Evolutionary conservation across 2,797 vertebrate species (phyloP).

Genomic region (Aplochiton taeniatus): DNA sequence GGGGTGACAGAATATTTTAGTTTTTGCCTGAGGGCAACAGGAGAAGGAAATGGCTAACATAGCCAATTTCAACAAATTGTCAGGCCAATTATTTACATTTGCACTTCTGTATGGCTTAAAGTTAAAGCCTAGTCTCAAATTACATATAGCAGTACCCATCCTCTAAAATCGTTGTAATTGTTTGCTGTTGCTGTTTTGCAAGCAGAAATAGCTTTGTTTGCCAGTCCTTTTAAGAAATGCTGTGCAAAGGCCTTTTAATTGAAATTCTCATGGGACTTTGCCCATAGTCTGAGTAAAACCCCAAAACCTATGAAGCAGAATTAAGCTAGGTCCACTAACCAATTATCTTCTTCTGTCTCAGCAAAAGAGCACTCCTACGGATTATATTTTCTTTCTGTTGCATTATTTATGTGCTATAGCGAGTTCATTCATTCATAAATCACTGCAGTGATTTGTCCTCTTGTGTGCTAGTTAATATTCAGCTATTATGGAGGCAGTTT

Average conservation of each 20-base stretch:
- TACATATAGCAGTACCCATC: neutral
- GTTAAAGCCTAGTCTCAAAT: no score
- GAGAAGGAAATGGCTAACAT: no score
- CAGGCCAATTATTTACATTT: no score
- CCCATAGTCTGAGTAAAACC: constrained; percentile 65
- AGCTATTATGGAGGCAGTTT: constrained; percentile 50
- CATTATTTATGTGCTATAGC: constrained; percentile 66
- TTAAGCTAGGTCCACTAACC: constrained; percentile 69
- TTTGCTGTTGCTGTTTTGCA: constrained; percentile 47
- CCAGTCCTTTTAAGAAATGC: constrained; percentile 52
- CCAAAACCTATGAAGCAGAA: constrained; percentile 57
- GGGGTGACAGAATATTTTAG: no score
- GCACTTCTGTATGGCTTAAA: no score
- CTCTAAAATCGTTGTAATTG: constrained; percentile 38
- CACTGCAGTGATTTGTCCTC: constrained; percentile 49
- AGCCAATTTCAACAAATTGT: no score
- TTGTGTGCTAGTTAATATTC: constrained; percentile 49
- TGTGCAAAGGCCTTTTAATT: constrained; percentile 74
- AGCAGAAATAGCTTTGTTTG: constrained; percentile 58
- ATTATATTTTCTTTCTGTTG: constrained; percentile 65
- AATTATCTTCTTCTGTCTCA: constrained; percentile 69
- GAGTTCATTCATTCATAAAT: no score
- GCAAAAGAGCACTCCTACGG: constrained; percentile 45
- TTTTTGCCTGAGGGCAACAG: no score
- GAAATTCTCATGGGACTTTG: constrained; percentile 69